phyloP scores from a whole-genome alignment of 2,888 invertebrate species.

The Macrosoma leucophasiata region DNA sequence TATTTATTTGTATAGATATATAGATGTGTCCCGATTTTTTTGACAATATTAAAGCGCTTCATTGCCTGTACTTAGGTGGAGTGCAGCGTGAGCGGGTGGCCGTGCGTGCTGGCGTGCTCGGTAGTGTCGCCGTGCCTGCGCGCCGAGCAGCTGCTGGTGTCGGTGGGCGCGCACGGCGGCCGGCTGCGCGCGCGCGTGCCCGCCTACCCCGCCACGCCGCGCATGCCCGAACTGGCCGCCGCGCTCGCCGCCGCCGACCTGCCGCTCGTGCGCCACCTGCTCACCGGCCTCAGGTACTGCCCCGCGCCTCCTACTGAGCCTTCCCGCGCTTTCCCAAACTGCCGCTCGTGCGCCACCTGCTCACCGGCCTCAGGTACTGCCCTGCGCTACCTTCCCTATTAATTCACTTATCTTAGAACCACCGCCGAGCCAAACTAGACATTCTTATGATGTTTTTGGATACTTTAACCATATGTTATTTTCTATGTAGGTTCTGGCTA shows the following conservation, averaged over 20 bases:
- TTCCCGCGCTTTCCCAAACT: slow-evolving; percentile 88
- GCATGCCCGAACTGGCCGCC: slow-evolving; percentile 87
- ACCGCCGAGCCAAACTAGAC: too few relatives aligned
- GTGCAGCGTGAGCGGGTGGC: slow-evolving; percentile 88
- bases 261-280: slow-evolving; percentile 43
- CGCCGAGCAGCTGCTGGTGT: slow-evolving; percentile 93
- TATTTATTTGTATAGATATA: too few relatives aligned
- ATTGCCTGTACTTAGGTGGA: slow-evolving; percentile 77
- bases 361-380: slow-evolving; percentile 73
- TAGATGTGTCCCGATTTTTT: too few relatives aligned
- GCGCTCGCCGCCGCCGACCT: slow-evolving; percentile 72
- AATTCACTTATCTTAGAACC: too few relatives aligned
- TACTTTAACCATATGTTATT: too few relatives aligned
- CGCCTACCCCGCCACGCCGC: slow-evolving; percentile 87
- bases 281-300: slow-evolving; percentile 73
- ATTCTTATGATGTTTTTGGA: too few relatives aligned
- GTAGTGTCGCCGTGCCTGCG: slow-evolving; percentile 92
- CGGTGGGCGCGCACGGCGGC: slow-evolving; percentile 96
- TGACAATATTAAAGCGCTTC: too few relatives aligned
- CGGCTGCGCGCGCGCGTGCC: slow-evolving; percentile 94
- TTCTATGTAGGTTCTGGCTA: slow-evolving; percentile 84
- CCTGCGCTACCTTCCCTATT: too few relatives aligned
- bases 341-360: slow-evolving; percentile 43
- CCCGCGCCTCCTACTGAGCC: slow-evolving; percentile 89
- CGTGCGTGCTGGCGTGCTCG: slow-evolving; percentile 93